Base-by-base conservation (phyloP, 2,888 invertebrate genomes). In the Sphaerophoria taeniata region DNA sequence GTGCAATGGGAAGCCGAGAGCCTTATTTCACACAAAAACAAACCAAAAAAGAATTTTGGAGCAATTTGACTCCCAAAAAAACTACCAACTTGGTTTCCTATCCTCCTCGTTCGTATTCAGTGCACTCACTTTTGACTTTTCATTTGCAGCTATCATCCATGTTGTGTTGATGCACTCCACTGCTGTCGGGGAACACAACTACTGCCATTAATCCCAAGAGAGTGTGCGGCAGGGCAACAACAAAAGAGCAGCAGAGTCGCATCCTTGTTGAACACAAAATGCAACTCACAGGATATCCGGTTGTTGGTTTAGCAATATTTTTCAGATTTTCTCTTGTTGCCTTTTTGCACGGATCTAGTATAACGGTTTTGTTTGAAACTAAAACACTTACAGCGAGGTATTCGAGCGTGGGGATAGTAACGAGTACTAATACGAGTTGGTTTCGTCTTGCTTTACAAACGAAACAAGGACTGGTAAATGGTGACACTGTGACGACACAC, bases 281-380 rank as follows among this genome's bases (percentile, higher is more conserved):
- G 61, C 81, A 82, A 77, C 61, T 67, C 82, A 82, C 77, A 77
- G 77, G 78, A 78, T 82, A 82, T 82, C 82, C 82, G 67, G 49
- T 81, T 56, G 76, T 81, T 53, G 47, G 55, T 65, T 80, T 53
- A 36, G 43, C 53, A 67, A 53, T 51, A n/a, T 51, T 51, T 63
- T 63, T 2, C 11, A 3, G 12, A 6, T 5, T 34, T 36, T 65
- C 49, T 49, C 16, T 12, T n/a, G 47, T 43, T 60, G 14, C 43
- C 5, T 43, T 31, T 45, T n/a, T n/a, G n/a, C n/a, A n/a, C n/a
- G n/a, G n/a, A n/a, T n/a, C n/a, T n/a, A n/a, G n/a, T n/a, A n/a
- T n/a, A n/a, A n/a, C n/a, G n/a, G n/a, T n/a, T n/a, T n/a, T n/a
- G n/a, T n/a, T n/a, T n/a, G n/a, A n/a, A n/a, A n/a, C n/a, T n/a